phyloP scores from a whole-genome alignment of 2,797 vertebrate genomes.

The Eulemur albifrons region DNA sequence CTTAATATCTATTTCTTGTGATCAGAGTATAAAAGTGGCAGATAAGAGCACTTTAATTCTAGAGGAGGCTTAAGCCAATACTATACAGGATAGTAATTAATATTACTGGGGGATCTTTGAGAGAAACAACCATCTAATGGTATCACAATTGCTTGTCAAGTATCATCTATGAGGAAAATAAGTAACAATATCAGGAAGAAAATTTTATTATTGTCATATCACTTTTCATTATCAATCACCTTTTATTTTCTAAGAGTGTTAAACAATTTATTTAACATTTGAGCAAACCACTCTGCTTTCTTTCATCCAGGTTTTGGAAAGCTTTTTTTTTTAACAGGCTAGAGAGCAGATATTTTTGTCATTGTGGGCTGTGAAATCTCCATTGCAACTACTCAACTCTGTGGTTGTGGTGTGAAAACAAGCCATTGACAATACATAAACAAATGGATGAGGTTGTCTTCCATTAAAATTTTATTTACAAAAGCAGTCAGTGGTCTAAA shows the following conservation, averaged over 20 bases:
- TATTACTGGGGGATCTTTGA: background rate
- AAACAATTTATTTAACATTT: constrained; percentile 10
- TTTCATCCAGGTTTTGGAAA: background rate
- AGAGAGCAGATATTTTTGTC: background rate
- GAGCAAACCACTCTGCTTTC: background rate
- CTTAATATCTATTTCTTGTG: background rate
- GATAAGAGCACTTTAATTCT: background rate
- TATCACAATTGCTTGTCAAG: background rate
- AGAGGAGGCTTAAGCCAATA: background rate
- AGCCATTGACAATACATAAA: background rate
- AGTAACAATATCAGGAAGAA: background rate
- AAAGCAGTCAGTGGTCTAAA: background rate
- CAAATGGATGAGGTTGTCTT: background rate
- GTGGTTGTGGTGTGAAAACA: background rate
- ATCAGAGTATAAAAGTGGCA: background rate
- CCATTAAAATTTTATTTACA: background rate
- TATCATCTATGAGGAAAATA: background rate
- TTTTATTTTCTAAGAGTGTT: background rate
- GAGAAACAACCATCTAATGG: background rate
- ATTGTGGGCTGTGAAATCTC: background rate
- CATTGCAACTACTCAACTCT: background rate
- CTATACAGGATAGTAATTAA: background rate
- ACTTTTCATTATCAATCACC: background rate
- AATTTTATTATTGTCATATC: background rate
- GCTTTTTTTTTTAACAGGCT: background rate